Evolutionary conservation across 2,888 invertebrate species (phyloP).

Genomic region (Drosophila nr. medialis): DNA sequence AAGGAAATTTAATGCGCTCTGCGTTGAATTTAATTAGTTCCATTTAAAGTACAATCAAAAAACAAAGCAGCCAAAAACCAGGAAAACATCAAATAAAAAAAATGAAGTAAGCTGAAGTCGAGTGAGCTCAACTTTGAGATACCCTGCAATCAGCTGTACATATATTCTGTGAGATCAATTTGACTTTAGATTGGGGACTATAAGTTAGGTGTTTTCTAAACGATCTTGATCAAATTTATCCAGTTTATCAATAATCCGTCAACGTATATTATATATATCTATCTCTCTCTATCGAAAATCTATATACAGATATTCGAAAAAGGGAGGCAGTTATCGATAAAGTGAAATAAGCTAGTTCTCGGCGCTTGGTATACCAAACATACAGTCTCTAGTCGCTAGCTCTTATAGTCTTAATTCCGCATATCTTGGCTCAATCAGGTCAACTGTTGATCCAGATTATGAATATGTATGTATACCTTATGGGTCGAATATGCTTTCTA

Average conservation of each 20-base stretch:
- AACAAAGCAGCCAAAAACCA: slow-evolving; percentile 34
- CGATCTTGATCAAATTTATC: neutral
- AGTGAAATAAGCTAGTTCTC: too few relatives aligned
- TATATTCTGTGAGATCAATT: neutral
- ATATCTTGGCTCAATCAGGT: too few relatives aligned
- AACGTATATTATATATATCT: neutral
- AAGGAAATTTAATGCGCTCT: slow-evolving; percentile 67
- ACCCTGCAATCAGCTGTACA: neutral
- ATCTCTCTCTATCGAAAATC: neutral
- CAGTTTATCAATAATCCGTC: neutral
- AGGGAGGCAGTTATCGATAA: neutral
- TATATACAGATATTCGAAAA: neutral
- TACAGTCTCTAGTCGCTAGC: neutral
- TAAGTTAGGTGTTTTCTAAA: neutral
- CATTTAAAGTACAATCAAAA: slow-evolving; percentile 62
- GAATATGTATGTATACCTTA: too few relatives aligned
- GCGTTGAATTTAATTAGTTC: slow-evolving; percentile 74
- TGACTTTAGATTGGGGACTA: neutral
- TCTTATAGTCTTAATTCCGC: neutral
- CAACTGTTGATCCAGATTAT: too few relatives aligned
- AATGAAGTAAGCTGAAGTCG: neutral
- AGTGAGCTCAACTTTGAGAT: neutral
- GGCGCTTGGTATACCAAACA: neutral
- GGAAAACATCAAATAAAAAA: slow-evolving; percentile 18
- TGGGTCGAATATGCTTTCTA: too few relatives aligned